A percentile compares a stretch with the other conserved stretches of the same genome.
Conservation (phyloP, 2,888 invertebrate genomes). For the Fragum sueziense region DNA sequence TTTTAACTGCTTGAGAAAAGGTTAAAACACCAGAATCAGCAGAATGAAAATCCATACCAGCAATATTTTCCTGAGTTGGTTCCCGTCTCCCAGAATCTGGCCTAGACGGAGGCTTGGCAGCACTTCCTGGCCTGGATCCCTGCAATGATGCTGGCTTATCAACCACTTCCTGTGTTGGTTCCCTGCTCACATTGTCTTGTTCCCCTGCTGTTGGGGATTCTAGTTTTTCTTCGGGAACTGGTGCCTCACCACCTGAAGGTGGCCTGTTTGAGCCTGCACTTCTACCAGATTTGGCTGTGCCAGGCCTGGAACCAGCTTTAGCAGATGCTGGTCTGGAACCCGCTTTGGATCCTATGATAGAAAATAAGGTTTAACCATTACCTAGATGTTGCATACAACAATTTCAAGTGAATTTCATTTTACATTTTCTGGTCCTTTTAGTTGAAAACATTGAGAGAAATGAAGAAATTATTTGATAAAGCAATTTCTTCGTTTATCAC, state of each 20-base stretch:
- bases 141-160: constrained; percentile 54
- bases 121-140: constrained; percentile 61
- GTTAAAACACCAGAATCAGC: too few relatives aligned
- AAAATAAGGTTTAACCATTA: background rate
- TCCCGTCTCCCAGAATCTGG: constrained; percentile 45
- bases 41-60: too few relatives aligned
- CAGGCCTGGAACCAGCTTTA: constrained; percentile 55
- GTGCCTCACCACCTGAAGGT: constrained; percentile 50
- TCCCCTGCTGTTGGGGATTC: constrained; percentile 31
- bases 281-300: constrained; percentile 49
- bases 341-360: constrained; percentile 47
- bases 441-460: too few relatives aligned
- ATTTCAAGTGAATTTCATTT: too few relatives aligned
- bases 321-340: constrained; percentile 62
- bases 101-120: constrained; percentile 56
- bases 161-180: constrained; percentile 35
- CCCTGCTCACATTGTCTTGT: constrained; percentile 28
- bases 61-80: constrained; percentile 34
- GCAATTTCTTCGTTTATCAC: too few relatives aligned
- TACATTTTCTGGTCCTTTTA: too few relatives aligned
- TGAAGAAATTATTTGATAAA: too few relatives aligned
- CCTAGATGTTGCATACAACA: too few relatives aligned
- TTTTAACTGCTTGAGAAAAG: too few relatives aligned
- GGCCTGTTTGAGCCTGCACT: constrained; percentile 53
- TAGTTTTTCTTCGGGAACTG: constrained; percentile 42